These are phyloP conservation scores for Panopea generosa DNA, from an alignment of 2,888 invertebrate genomes.

Conservation along the genomic window DNA sequence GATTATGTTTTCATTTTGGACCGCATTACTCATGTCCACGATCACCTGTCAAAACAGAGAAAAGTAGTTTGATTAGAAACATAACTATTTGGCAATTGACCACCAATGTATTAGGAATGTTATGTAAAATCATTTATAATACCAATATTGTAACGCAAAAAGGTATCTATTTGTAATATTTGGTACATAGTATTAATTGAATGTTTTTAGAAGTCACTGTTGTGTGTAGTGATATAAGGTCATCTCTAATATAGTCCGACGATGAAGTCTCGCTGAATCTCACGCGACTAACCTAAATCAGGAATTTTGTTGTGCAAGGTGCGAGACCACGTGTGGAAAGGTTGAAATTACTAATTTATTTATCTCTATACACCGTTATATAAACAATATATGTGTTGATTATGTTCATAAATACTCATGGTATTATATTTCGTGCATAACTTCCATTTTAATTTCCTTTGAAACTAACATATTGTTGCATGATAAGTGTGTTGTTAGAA, in stretches of 20 bases:
- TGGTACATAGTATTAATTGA: no score
- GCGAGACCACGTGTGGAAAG: constrained; percentile 22
- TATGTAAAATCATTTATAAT: no score
- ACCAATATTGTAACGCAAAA: no score
- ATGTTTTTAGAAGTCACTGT: no score
- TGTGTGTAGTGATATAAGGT: not conserved
- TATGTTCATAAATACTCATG: not conserved
- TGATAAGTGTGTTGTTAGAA: not conserved
- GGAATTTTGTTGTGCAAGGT: constrained; percentile 33
- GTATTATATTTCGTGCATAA: not conserved
- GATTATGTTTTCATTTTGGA: constrained; percentile 81
- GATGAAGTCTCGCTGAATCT: constrained; percentile 42
- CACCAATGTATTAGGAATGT: no score
- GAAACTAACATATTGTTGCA: not conserved
- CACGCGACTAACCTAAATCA: constrained; percentile 23
- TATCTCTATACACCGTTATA: not conserved
- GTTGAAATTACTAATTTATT: not conserved
- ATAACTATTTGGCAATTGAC: no score
- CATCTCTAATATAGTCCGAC: constrained; percentile 8
- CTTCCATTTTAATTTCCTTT: not conserved
- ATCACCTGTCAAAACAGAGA: constrained; percentile 54
- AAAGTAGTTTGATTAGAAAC: constrained; percentile 13
- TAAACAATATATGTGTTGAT: not conserved
- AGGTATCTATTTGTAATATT: no score
- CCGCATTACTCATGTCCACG: constrained; percentile 39